Evolutionary conservation across 2,113 vertebrate species (phyloP).

Genomic region (Tupaia chinensis): DNA sequence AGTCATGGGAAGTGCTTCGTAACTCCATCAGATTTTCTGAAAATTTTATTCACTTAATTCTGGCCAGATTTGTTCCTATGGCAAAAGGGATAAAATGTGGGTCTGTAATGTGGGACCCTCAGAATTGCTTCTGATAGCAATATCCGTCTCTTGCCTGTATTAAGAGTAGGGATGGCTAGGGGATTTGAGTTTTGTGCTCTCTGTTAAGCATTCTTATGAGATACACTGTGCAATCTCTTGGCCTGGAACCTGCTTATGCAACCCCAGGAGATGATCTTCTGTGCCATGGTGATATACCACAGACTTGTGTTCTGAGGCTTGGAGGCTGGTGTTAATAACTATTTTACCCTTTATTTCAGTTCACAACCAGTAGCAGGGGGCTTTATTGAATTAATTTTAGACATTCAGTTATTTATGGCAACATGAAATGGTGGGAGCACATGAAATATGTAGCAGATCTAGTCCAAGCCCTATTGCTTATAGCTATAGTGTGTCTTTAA

Average conservation of each 20-base stretch:
- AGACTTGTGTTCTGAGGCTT: not conserved
- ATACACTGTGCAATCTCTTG: accelerated
- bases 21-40: conserved; percentile 12
- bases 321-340: not conserved
- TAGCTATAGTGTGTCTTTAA: not conserved
- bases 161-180: not conserved
- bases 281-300: not conserved
- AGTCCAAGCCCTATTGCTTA: not conserved
- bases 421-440: not conserved
- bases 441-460: not conserved
- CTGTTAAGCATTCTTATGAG: not conserved
- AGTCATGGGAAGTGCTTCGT: not conserved
- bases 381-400: not conserved
- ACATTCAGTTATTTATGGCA: not conserved
- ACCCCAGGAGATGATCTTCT: not conserved
- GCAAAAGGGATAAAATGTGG: not conserved
- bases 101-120: too few species aligned
- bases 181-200: not conserved
- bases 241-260: not conserved
- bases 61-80: not conserved
- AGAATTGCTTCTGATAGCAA: not conserved
- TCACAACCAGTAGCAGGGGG: not conserved
- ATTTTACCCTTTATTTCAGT: not conserved
- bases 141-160: not conserved
- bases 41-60: not conserved